Percentiles rank a stretch among this genome's conserved stretches.
Conservation (phyloP, 1,140 invertebrate species). For the Eubasilissa regina region DNA sequence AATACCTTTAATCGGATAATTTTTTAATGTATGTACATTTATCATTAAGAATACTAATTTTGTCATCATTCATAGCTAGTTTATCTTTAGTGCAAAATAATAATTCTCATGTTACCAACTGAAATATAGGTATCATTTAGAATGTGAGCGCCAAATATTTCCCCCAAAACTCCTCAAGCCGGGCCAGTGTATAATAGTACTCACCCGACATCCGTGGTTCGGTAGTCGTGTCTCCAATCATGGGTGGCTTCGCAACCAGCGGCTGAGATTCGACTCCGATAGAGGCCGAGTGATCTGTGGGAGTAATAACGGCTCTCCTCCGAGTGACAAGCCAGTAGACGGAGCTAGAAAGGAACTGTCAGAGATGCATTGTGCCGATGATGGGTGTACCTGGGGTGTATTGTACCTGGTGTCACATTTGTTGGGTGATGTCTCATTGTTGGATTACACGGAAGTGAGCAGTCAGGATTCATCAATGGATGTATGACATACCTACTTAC, state of each 20-base stretch:
- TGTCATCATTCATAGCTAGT: too few relatives aligned
- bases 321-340: conserved; percentile 15
- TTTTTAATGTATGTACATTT: too few relatives aligned
- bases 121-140: too few relatives aligned
- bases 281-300: neutral
- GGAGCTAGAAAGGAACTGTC: conserved; percentile 9
- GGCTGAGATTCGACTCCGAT: conserved; percentile 4
- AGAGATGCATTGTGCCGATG: neutral
- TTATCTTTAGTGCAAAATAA: too few relatives aligned
- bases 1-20: too few relatives aligned
- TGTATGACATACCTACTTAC: neutral
- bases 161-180: neutral
- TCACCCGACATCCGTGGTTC: conserved; percentile 2
- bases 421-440: conserved; percentile 5
- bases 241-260: conserved; percentile 9
- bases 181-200: neutral
- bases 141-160: too few relatives aligned
- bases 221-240: conserved; percentile 6
- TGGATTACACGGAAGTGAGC: conserved; percentile 16
- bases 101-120: too few relatives aligned
- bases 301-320: neutral
- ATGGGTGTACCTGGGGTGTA: neutral
- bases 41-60: too few relatives aligned
- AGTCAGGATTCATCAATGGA: neutral
- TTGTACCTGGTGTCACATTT: neutral